A percentile compares a stretch with the other conserved stretches of the same genome.
Conservation (phyloP, 2,797 vertebrate species). For the Allobates femoralis region DNA sequence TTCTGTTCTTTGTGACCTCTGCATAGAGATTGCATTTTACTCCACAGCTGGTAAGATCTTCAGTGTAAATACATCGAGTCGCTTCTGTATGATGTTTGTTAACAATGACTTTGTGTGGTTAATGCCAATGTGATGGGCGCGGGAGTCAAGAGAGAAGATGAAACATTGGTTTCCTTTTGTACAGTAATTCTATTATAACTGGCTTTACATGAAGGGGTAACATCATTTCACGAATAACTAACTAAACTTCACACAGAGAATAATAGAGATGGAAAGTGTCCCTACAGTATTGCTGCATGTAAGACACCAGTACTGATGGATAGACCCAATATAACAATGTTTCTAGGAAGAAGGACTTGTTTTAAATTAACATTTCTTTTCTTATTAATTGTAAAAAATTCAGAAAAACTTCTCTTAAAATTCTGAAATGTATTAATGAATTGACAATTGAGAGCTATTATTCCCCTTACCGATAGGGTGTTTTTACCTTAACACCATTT, state of each 20-base stretch:
- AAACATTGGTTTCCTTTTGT: not conserved
- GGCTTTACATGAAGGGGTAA: not conserved
- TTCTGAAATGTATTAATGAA: no score
- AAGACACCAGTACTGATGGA: not conserved
- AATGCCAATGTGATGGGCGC: not conserved
- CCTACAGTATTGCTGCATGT: not conserved
- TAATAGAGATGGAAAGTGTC: not conserved
- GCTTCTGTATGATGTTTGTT: not conserved
- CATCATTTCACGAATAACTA: not conserved
- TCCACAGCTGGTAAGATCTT: not conserved
- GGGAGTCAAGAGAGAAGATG: conserved; percentile 2
- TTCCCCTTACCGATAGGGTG: no score
- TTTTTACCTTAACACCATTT: no score
- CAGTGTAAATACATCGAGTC: not conserved
- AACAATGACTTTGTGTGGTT: not conserved
- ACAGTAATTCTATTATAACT: not conserved
- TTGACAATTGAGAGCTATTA: no score
- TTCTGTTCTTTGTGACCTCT: not conserved
- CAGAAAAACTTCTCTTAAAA: no score
- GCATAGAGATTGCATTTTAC: not conserved
- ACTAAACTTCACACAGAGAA: not conserved
- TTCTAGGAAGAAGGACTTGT: not conserved
- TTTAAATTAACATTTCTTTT: no score
- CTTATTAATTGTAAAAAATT: no score
- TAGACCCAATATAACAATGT: not conserved